Percentiles rank a stretch among this genome's conserved stretches.
Conservation (phyloP, 2,888 invertebrate genomes). For the Nomada fabriciana region DNA sequence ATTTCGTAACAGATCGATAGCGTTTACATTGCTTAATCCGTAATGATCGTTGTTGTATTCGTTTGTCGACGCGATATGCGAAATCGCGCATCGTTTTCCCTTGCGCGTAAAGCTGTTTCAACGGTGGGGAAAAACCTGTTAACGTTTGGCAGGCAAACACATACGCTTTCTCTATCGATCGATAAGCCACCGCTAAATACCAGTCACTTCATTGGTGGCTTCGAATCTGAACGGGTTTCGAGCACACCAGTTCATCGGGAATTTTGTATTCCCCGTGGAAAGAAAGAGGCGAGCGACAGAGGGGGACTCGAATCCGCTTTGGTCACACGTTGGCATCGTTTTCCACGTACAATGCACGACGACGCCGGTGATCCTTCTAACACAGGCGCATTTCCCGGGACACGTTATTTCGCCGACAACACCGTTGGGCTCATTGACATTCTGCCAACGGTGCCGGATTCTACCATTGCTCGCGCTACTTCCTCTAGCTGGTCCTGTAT, state of each 20-base stretch:
- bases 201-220: conserved; percentile 21
- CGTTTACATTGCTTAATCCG: too few species aligned
- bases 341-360: conserved; percentile 45
- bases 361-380: conserved; percentile 50
- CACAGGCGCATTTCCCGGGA: conserved; percentile 53
- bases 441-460: conserved; percentile 64
- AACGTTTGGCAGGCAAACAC: conserved; percentile 2
- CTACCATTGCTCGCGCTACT: conserved; percentile 60
- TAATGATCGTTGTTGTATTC: too few species aligned
- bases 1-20: too few species aligned
- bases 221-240: conserved; percentile 10
- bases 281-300: conserved; percentile 10
- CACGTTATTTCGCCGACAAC: conserved; percentile 67
- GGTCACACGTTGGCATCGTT: conserved; percentile 62
- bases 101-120: too few species aligned
- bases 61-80: too few species aligned
- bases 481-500: conserved; percentile 48
- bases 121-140: not conserved
- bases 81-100: too few species aligned
- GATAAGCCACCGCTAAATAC: conserved; percentile 41
- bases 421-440: conserved; percentile 67
- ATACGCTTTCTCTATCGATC: conserved; percentile 43
- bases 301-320: conserved; percentile 31
- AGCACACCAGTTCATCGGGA: conserved; percentile 47
- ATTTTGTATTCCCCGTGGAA: conserved; percentile 37